These are phyloP conservation scores for Caenorhabditis afra DNA, from an alignment of 2,888 invertebrate species.

Conservation along the genomic window DNA sequence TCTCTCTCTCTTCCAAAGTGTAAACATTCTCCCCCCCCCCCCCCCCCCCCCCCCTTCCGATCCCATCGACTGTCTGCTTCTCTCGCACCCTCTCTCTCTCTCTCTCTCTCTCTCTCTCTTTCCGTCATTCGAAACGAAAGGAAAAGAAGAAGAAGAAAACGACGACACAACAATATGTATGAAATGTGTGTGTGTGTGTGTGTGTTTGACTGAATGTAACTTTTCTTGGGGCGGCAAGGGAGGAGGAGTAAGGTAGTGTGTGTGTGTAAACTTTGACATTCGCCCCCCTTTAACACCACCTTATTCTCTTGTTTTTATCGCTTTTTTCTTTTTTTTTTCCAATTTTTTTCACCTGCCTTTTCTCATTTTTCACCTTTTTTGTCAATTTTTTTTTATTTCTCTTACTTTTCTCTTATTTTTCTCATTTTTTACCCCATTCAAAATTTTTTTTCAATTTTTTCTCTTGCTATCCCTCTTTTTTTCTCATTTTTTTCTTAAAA, in stretches of 20 bases:
- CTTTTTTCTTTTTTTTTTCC: slow-evolving; percentile 12
- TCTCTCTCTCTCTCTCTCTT: slow-evolving; percentile 1
- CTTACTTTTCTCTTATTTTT: too few species aligned
- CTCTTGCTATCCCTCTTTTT: neutral
- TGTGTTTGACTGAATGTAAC: too few species aligned
- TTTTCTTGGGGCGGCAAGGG: too few species aligned
- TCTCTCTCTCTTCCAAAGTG: too few species aligned
- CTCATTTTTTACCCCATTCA: neutral
- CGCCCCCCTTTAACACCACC: neutral
- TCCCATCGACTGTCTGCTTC: too few species aligned
- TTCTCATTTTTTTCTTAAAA: too few species aligned
- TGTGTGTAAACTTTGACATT: slow-evolving; percentile 42
- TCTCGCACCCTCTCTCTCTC: neutral
- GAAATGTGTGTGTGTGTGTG: neutral
- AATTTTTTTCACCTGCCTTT: too few species aligned
- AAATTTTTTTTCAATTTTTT: neutral
- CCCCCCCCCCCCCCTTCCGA: too few species aligned
- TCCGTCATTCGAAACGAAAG: slow-evolving; percentile 1
- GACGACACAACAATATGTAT: slow-evolving; percentile 24
- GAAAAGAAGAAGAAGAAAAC: slow-evolving; percentile 2
- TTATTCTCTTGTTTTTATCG: neutral
- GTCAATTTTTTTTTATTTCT: neutral
- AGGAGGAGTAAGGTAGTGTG: too few species aligned
- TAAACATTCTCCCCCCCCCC: too few species aligned
- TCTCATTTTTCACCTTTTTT: slow-evolving; percentile 4